Evolutionary conservation across 1,140 invertebrate genomes (phyloP).

Genomic region (Eciton burchellii): DNA sequence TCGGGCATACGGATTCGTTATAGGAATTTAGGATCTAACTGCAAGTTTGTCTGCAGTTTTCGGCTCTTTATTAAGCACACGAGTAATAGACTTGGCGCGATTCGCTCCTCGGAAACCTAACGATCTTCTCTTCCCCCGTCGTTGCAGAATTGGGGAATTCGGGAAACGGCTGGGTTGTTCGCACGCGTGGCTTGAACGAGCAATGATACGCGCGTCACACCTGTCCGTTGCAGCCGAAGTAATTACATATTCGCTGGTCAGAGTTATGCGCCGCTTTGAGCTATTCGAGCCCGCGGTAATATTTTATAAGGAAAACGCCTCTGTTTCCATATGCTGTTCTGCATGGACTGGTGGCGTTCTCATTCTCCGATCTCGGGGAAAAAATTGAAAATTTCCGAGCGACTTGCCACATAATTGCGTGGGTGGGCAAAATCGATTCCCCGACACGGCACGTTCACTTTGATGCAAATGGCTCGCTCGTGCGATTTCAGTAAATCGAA

Average conservation of each 20-base stretch:
- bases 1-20: not conserved
- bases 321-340: slow-evolving; percentile 6
- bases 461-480: slow-evolving; percentile 13
- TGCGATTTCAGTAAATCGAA: slow-evolving; percentile 14
- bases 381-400: slow-evolving; percentile 43
- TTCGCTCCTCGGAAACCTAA: slow-evolving; percentile 1
- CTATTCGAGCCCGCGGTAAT: not conserved
- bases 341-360: not conserved
- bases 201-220: slow-evolving; percentile 17
- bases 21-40: no score
- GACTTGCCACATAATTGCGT: slow-evolving; percentile 29
- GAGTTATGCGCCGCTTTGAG: not conserved
- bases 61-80: not conserved
- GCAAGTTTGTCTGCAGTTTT: no score
- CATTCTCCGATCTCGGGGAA: not conserved
- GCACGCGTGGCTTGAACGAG: not conserved
- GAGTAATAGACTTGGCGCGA: slow-evolving; percentile 17
- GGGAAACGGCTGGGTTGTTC: not conserved
- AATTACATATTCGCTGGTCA: slow-evolving; percentile 24
- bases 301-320: slow-evolving; percentile 6
- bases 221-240: not conserved
- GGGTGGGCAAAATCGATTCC: slow-evolving; percentile 3
- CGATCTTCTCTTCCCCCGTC: not conserved
- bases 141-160: not conserved
- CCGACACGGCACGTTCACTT: slow-evolving; percentile 34